Evolutionary conservation across 1,140 invertebrate genomes (phyloP).

Genomic region (Lerema accius): DNA sequence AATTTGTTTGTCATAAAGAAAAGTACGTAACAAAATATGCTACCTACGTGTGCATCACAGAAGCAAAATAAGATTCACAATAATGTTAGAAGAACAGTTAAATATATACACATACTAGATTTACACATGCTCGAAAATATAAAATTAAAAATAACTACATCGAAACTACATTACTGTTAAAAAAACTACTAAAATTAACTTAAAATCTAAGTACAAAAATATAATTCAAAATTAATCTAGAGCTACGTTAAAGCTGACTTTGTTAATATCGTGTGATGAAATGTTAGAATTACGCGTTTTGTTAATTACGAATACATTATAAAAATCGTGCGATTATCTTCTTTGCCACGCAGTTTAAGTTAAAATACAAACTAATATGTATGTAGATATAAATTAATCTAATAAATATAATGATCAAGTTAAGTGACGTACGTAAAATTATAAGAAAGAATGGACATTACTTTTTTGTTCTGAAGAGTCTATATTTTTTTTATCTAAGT

Average conservation of each 20-base stretch:
- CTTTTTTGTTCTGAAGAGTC: too few species aligned
- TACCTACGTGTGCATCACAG: too few species aligned
- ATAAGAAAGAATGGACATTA: too few species aligned
- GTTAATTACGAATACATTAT: neutral
- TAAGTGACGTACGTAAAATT: too few species aligned
- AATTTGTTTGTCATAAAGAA: too few species aligned
- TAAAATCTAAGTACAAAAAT: constrained; percentile 71
- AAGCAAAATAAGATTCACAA: neutral
- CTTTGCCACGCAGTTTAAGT: neutral
- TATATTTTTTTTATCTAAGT: too few species aligned
- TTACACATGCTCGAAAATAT: neutral
- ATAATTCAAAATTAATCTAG: constrained; percentile 65
- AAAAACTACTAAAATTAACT: constrained; percentile 15
- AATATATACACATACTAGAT: neutral
- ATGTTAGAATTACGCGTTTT: constrained; percentile 23
- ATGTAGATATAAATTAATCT: too few species aligned
- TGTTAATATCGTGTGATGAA: constrained; percentile 60
- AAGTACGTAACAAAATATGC: too few species aligned
- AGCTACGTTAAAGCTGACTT: constrained; percentile 73
- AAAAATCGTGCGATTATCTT: too few species aligned
- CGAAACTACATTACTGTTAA: neutral
- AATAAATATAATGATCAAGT: too few species aligned
- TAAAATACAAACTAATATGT: too few species aligned
- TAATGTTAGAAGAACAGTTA: too few species aligned
- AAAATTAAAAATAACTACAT: neutral